Base-by-base conservation (phyloP, 2,888 invertebrate species). In the Aphodius sticticus region DNA sequence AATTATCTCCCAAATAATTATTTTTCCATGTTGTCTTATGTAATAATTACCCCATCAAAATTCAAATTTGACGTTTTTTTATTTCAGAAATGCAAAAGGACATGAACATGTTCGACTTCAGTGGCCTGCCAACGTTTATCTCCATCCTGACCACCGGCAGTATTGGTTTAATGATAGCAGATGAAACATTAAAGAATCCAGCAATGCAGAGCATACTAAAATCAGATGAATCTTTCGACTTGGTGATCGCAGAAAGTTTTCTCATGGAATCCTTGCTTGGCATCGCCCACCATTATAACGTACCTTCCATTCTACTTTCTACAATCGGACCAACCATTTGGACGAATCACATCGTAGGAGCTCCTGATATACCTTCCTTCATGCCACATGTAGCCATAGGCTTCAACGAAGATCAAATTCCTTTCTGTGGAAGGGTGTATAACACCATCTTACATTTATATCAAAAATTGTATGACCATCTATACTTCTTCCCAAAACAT, bases 361-460 rank as follows among this genome's bases (percentile, higher is more conserved):
- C 89, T 69, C 88, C 91, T 1, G 86, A 86, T 0, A 89, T 90
- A 0, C 90, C 89, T 84, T 90, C 92, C 0, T 90, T 90, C 85
- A 89, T 91, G 70, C 91, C 91, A 0, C 89, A 90, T 75, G 87
- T 88, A 4, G 89, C 90, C 79, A 81, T 89, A 78, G 86, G 88
- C 4, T 89, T 86, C 79, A 84, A 87, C 69, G 69, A 74, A 12
- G 88, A 90, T 53, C 85, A 85, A 76, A 91, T 91, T 87, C 90
- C 87, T 37, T 92, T 94, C 82, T 86, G 86, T 85, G 90, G 91
- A 83, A 86, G 94, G 82, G 72, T 92, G 0, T 85, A 88, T 36
- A 93, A 93, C 84, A 87, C 90, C 0, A 88, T 89, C 0, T 84
- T 85, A 3, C 86, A 87, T 0, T 77, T 89, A 2, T 87, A 87